A percentile compares a stretch with the other conserved stretches of the same genome.
phyloP scores from a whole-genome alignment of 2,797 vertebrate genomes.

The Babyrousa celebensis region DNA sequence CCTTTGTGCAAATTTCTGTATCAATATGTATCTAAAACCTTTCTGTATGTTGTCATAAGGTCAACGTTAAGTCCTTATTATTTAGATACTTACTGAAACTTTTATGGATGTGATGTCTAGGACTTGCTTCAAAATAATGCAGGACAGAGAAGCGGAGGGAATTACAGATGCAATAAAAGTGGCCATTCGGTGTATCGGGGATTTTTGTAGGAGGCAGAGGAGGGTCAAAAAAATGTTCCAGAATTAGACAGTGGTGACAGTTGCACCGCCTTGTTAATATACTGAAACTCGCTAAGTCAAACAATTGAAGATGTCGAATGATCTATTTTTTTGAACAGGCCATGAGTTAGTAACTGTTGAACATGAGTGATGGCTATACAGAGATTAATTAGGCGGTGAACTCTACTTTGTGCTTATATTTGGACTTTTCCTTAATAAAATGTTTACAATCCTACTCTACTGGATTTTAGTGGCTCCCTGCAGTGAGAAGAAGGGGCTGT shows the following conservation, averaged over 20 bases:
- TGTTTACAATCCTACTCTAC: not conserved
- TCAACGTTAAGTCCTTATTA: slow-evolving; percentile 8
- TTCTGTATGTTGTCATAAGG: slow-evolving; percentile 18
- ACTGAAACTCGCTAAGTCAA: not conserved
- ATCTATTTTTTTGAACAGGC: not conserved
- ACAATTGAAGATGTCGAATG: not conserved
- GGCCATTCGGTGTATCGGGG: not conserved
- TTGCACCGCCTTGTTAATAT: not conserved
- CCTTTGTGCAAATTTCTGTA: not conserved
- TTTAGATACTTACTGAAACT: not conserved
- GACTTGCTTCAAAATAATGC: slow-evolving; percentile 15
- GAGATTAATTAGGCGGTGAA: not conserved
- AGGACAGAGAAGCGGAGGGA: not conserved
- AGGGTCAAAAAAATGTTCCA: not conserved
- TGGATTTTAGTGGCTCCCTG: not conserved
- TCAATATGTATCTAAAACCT: not conserved
- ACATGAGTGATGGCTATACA: not conserved
- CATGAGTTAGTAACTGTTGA: not conserved
- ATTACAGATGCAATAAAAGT: not conserved
- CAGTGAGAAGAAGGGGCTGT: fast-evolving
- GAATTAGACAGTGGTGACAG: not conserved
- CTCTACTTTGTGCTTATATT: not conserved
- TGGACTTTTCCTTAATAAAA: not conserved
- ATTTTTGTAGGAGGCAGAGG: fast-evolving
- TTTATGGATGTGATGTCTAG: not conserved